Base-by-base conservation (phyloP, 2,888 invertebrate genomes). In the Smittia sp. region DNA sequence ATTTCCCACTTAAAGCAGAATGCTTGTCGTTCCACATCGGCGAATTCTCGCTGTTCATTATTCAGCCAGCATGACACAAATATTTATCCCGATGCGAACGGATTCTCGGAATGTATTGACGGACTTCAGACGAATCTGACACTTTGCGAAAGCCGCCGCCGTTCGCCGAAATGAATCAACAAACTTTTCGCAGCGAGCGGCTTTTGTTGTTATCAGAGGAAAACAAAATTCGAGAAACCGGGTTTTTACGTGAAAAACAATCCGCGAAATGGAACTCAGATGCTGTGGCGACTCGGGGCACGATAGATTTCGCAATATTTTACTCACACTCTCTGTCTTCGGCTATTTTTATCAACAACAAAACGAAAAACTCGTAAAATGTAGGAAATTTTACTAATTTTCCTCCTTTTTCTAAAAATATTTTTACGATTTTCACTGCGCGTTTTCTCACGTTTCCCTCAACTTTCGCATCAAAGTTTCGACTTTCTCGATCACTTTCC, bases 361-460 rank as follows among this genome's bases (percentile, higher is more conserved):
- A 38, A 38, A 38, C 38, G 38, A 38, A 11, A 38, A 38, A 9
- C 38, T 6, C 6, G 38, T 9, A 11, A 46, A 46, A 46, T n/a
- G 11, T 46, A 46, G 15, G 46, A 46, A 46, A n/a, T 46, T 46
- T 46, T 11, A 46, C 46, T 46, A 46, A 46, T 11, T 46, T 46
- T 46, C 46, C 46, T 46, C 46, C 46, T 46, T 46, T 46, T 46
- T 46, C 46, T 46, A 46, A 46, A 46, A 46, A 46, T 46, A 46
- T 46, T 46, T 46, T 46, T 46, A 46, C 46, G 46, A 46, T 46
- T n/a, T 46, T 46, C 46, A 46, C 46, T 46, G 46, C 2, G 46
- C 46, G 11, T 46, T 46, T 46, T 15, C 15, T 46, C 46, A 46
- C 46, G 46, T 11, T 46, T 46, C n/a, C 32, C 9, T 32, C 46